Percentiles rank a stretch among this genome's conserved stretches.
phyloP scores from a whole-genome alignment of 23 tunicate species.

The Pegea sp. region DNA sequence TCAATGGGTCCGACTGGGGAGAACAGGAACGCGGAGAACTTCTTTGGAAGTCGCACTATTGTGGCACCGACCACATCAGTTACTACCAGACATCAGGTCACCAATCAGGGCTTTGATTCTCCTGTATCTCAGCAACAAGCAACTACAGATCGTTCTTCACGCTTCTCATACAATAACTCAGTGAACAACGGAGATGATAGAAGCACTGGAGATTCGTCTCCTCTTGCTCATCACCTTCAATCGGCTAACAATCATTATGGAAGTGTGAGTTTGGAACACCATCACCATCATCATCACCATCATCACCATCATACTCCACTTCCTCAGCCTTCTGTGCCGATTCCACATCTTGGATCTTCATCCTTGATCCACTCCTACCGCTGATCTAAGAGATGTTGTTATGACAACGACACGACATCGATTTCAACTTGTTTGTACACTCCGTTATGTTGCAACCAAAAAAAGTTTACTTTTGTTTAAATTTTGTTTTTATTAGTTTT shows the following conservation, averaged over 20 bases:
- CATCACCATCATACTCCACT: neutral
- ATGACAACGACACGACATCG: too few species aligned
- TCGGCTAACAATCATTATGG: neutral
- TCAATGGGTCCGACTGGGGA: too few species aligned
- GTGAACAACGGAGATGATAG: neutral
- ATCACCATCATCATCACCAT: conserved; percentile 1
- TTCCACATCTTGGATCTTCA: neutral
- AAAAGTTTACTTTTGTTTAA: too few species aligned
- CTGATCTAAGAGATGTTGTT: too few species aligned
- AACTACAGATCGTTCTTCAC: too few species aligned
- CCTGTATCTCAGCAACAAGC: too few species aligned
- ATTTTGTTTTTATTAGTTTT: too few species aligned
- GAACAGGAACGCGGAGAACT: neutral
- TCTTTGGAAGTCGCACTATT: too few species aligned
- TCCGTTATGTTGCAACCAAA: too few species aligned
- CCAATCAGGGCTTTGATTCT: neutral
- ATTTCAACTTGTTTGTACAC: too few species aligned
- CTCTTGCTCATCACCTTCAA: neutral
- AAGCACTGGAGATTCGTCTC: neutral
- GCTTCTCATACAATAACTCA: neutral
- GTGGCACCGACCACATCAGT: too few species aligned
- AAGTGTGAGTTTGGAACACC: neutral
- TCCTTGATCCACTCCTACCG: conserved; percentile 1
- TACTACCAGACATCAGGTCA: neutral
- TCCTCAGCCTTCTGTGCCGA: neutral